Percentiles rank a stretch among this genome's conserved stretches.
phyloP scores from a whole-genome alignment of 1,140 invertebrate species.

The Aphis gossypii region DNA sequence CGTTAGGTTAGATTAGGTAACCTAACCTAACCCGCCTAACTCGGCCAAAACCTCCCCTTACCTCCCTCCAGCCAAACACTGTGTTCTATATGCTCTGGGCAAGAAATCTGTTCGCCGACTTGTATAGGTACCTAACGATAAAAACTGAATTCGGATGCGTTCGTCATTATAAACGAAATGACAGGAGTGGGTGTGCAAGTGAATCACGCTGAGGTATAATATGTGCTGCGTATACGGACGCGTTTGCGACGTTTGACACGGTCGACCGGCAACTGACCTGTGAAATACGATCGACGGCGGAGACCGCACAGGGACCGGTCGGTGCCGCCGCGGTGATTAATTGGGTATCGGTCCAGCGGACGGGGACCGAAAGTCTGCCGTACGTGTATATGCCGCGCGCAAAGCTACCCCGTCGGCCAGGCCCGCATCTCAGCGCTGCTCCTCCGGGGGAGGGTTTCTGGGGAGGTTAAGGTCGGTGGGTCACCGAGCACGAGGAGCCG shows the following conservation, averaged over 20 bases:
- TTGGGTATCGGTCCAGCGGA: neutral
- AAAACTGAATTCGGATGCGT: too few species aligned
- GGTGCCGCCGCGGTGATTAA: neutral
- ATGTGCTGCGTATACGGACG: neutral
- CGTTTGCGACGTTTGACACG: neutral
- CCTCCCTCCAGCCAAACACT: too few species aligned
- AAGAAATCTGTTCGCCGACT: too few species aligned
- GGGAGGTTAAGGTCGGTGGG: neutral
- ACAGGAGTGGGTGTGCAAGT: too few species aligned
- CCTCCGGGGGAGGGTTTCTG: neutral
- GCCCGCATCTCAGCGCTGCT: neutral
- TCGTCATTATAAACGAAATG: too few species aligned
- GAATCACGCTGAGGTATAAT: too few species aligned
- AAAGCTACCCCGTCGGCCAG: neutral
- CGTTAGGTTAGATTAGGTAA: too few species aligned
- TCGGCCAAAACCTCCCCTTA: too few species aligned
- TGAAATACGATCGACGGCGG: constrained; percentile 23
- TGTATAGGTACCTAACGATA: too few species aligned
- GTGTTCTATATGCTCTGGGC: too few species aligned
- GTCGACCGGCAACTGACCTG: neutral
- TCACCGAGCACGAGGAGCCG: neutral
- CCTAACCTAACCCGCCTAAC: too few species aligned
- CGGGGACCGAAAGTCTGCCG: neutral
- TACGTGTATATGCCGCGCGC: neutral
- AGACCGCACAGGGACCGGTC: neutral